Evolutionary conservation across 2,797 vertebrate genomes (phyloP), one percentile per base, ranked within the genome.

Genomic region (Cryptoblepharus egeriae): DNA sequence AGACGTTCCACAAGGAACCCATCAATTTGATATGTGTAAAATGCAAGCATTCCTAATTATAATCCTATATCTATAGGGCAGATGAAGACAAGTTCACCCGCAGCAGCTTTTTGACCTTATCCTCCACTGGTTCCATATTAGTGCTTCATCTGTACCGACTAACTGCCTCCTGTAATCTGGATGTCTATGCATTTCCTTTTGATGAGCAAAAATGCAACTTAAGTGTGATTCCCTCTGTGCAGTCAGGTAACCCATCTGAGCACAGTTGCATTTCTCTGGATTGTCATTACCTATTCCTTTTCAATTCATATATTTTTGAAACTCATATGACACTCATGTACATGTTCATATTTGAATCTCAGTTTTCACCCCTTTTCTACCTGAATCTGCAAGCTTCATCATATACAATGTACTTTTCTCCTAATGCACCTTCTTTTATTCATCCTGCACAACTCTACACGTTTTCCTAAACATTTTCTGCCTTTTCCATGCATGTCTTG

Each of bases 181-280:
- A 83, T 37, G 28, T 83, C 35, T 35, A 64, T 55, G 10, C 16
- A 42, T 83, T 83, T 77, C 81, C 81, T 72, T 83, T 83, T 1
- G 81, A 83, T 64, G 13, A 72, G 6, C 81, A 83, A 72, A 83
- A 77, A 15, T 83, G 81, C 60, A 77, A 32, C 13, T 58, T 83
- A 72, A 78, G 28, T 2, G 1, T 83, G 5, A 20, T 1, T 1
- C 0, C 65, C 37, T 6, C 75, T 42, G 2, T 72, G 20, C 10
- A 30, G 57, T 11, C 4, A 83, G 81, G 81, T 83, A 83, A 65
- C 8, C 22, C 15, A 63, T 10, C 18, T 26, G 9, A 77, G 35
- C 13, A 63, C 26, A 4, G 24, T 18, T 22, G 32, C 39, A 64
- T 77, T 65, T 73, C 10, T 72, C 32, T 55, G 45, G 22, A 8